These are phyloP conservation scores for Sceliomorpha sp. DNA, from an alignment of 2,888 invertebrate genomes.

Conservation along the genomic window DNA sequence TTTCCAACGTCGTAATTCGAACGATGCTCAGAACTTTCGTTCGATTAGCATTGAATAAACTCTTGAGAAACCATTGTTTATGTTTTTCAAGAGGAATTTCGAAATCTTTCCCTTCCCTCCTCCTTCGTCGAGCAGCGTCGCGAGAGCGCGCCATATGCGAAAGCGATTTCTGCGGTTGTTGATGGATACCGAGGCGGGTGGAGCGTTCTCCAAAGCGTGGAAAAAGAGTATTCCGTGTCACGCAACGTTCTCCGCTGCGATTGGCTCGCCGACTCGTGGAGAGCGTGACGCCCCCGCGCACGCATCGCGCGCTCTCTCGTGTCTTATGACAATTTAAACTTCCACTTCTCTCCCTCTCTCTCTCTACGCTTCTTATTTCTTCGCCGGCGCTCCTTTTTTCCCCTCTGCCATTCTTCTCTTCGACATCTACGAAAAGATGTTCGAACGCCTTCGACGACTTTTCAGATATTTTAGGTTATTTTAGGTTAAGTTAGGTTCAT, in stretches of 20 bases:
- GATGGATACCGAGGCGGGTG: conserved; percentile 58
- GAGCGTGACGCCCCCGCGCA: conserved; percentile 74
- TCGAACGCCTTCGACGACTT: too few relatives aligned
- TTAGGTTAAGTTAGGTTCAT: too few relatives aligned
- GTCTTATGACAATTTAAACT: conserved; percentile 59
- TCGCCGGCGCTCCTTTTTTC: conserved; percentile 3
- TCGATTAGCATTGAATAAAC: too few relatives aligned
- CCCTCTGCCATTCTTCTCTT: background rate
- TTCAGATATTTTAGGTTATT: too few relatives aligned
- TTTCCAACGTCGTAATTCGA: too few relatives aligned
- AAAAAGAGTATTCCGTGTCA: conserved; percentile 70
- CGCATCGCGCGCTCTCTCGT: conserved; percentile 62
- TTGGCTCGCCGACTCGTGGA: conserved; percentile 60
- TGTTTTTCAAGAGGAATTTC: too few relatives aligned
- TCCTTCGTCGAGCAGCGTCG: too few relatives aligned
- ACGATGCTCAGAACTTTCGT: too few relatives aligned
- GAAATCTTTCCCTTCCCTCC: too few relatives aligned
- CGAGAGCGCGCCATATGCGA: conserved; percentile 34
- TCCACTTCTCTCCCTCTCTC: conserved; percentile 27
- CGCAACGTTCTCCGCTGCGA: conserved; percentile 60
- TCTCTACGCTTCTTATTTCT: conserved; percentile 27
- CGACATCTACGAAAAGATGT: too few relatives aligned
- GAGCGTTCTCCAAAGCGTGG: conserved; percentile 70
- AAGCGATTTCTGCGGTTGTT: conserved; percentile 57
- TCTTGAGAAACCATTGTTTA: too few relatives aligned